Base-by-base conservation (phyloP, 2,113 vertebrate genomes). In the Pedetes capensis region DNA sequence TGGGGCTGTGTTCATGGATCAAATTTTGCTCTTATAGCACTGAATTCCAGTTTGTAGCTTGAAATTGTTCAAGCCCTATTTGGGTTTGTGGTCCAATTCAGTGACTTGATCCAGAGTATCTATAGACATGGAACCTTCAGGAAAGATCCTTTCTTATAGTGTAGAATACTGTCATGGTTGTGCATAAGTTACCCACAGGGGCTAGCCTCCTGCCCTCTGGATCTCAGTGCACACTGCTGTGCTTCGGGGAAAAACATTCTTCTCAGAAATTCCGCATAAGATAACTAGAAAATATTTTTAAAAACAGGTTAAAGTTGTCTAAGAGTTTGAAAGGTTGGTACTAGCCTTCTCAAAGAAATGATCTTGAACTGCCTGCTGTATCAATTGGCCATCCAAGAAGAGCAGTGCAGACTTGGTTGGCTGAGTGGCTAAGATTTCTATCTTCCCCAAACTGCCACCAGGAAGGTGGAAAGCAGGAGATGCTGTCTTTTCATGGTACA, bases 241-340 rank as follows among this genome's bases (percentile, higher is more conserved):
- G 44, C 74, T 82, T 55, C 6, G 34, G 68, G 68, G 74, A 44
- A 85, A 89, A 55, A 61, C 20, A 55, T 55, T 17, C 17, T 55
- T 72, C 22, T 55, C 34, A 72, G 55, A 63, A 95, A 61, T 76
- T 93, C 51, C 44, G 74, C 49, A 53, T 39, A 37, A 64, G n/a
- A 32, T 51, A 8, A 81, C 49, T 75, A 64, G 72, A 47, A 79
- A 59, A 34, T 44, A 23, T 37, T 61, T 94, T 92, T 63, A 57
- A 79, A 80, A 85, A 20, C n/a, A 59, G 25, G 2, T 20, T 44
- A 5, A 82, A 37, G 25, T 72, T 82, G 47, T 44, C 25, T 63
- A 8, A 47, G 17, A 16, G 29, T 25, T 90, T 47, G 32, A 71
- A 37, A 59, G 32, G 14, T 37, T 44, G 23, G 23, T 18, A 17